Conservation (phyloP, 2,797 vertebrate genomes). For the Philypnodon macrostomus region DNA sequence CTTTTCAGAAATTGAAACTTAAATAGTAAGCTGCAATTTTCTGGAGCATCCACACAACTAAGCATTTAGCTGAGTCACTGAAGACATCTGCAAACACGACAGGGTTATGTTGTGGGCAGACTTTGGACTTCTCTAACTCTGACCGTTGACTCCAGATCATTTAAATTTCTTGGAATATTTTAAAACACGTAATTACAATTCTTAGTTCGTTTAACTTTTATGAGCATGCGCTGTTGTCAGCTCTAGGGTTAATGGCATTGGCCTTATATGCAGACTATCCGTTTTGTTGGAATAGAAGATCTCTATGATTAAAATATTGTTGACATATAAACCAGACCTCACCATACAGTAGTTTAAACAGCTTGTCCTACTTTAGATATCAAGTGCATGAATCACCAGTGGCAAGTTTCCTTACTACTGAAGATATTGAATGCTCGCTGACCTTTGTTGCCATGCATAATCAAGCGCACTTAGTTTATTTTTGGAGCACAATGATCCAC, state of each 20-base stretch:
- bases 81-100: background rate
- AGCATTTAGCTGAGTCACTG: background rate
- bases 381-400: constrained; percentile 2
- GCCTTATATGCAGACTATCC: too few relatives aligned
- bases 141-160: background rate
- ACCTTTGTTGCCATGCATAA: constrained; percentile 61
- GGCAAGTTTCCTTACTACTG: constrained; percentile 36
- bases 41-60: background rate
- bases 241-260: background rate
- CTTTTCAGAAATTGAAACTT: constrained; percentile 1
- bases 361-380: background rate
- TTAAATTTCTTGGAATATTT: constrained; percentile 1
- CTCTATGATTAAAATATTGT: background rate
- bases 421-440: constrained; percentile 51
- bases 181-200: background rate
- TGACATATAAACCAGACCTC: background rate
- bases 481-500: constrained; percentile 59
- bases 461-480: constrained; percentile 66
- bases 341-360: too few relatives aligned
- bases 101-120: constrained; percentile 1
- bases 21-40: background rate
- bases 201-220: background rate
- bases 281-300: background rate
- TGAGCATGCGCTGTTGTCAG: background rate
- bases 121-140: background rate